These are phyloP conservation scores for Python bivittatus DNA, from an alignment of 2,113 vertebrate genomes.

Conservation along the genomic window DNA sequence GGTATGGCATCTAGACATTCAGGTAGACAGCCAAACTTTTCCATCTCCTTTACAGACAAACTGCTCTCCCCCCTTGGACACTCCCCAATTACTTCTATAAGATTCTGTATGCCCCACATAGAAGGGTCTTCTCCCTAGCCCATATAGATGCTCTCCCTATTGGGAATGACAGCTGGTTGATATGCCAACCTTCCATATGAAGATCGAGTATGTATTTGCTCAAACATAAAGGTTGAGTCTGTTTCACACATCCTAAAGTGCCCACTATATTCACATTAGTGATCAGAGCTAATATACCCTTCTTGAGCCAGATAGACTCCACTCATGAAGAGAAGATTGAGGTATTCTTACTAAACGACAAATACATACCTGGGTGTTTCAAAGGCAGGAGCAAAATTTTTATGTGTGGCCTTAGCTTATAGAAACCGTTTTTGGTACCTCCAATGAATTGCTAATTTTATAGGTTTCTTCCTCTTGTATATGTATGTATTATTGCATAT, in stretches of 20 bases:
- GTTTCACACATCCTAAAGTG: neutral
- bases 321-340: neutral
- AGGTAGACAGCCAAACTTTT: neutral
- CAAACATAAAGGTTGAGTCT: neutral
- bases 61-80: neutral
- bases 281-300: neutral
- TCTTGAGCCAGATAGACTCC: neutral
- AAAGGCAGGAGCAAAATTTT: neutral
- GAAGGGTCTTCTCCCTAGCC: neutral
- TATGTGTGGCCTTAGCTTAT: neutral
- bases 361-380: neutral
- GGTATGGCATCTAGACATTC: neutral
- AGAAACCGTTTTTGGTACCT: neutral
- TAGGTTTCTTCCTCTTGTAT: neutral
- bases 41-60: neutral
- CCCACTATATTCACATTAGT: neutral
- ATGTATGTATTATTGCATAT: neutral
- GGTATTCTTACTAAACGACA: neutral
- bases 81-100: neutral
- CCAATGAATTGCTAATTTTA: neutral
- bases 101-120: neutral
- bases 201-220: neutral
- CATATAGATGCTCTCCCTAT: neutral
- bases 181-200: neutral
- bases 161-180: neutral